Base-by-base conservation (phyloP, 2,888 invertebrate genomes). In the Calameuta idolon region DNA sequence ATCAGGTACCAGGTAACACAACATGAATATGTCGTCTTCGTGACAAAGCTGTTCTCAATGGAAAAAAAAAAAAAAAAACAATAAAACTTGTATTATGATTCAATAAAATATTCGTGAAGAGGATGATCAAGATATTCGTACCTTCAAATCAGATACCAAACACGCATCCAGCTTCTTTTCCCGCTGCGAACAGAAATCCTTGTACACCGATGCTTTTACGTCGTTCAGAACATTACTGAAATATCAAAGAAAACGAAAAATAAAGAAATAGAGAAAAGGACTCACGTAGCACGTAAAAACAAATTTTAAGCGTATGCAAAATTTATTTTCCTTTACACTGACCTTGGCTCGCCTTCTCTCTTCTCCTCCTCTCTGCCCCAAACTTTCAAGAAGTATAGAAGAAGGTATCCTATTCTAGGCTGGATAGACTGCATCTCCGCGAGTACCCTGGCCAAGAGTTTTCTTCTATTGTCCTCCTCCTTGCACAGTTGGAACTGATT, bases 1-100 rank as follows among this genome's bases (percentile, higher is more conserved):
- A 91, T 98, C 98, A 75, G 98, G 98, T 90, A 99, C 94, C 86
- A 99, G 93, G 95, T 97, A 98, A 89, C 97, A 96, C 92, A 98
- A 95, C 91, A 98, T 94, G 88, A 96, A 94, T 75, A 97, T 95
- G 92, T 98, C 98, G 90, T 96, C 96, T 90, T 97, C 96, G 91
- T 98, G 98, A 90, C 98, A 97, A 81, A 95, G 93, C 93, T 94
- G 88, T 9, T 0, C 23, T 55, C 9, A 3, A 55, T 55, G 35
- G n/a, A n/a, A n/a, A n/a, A n/a, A n/a, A n/a, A n/a, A n/a, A n/a
- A n/a, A n/a, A n/a, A n/a, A n/a, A 91, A 89, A 78, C 76, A 69
- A 80, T 34, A 30, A 77, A n/a, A 23, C 23, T 55, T 71, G 1
- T 30, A 23, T 30, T 55, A 35, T 31, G 23, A 55, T 55, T 55